Conservation (phyloP, 1,140 invertebrate genomes). For the Calliopsis andreniformis region DNA sequence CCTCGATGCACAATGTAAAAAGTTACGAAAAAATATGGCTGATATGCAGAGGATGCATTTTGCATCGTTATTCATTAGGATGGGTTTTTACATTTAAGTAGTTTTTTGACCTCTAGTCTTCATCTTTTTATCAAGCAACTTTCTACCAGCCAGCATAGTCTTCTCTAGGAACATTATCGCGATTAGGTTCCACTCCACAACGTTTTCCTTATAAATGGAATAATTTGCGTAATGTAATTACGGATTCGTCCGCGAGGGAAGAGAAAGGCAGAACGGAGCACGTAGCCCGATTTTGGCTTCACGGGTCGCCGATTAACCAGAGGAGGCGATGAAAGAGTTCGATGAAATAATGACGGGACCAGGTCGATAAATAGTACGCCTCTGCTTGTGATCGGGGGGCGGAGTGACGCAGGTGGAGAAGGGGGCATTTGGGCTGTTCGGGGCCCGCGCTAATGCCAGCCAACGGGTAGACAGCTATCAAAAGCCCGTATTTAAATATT, state of each 20-base stretch:
- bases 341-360: conserved; percentile 79
- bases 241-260: too few species aligned
- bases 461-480: conserved; percentile 76
- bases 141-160: too few species aligned
- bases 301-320: conserved; percentile 69
- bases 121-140: too few species aligned
- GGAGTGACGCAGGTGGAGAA: conserved; percentile 45
- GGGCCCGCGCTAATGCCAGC: conserved; percentile 66
- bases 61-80: too few species aligned
- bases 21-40: too few species aligned
- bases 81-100: too few species aligned
- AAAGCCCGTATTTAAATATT: conserved; percentile 80
- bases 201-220: conserved; percentile 12
- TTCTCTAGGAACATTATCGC: too few species aligned
- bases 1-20: too few species aligned
- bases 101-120: too few species aligned
- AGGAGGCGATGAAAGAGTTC: conserved; percentile 77
- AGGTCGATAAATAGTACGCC: conserved; percentile 76
- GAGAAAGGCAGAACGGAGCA: background rate
- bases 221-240: conserved; percentile 25
- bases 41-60: too few species aligned
- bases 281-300: conserved; percentile 27
- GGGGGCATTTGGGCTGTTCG: conserved; percentile 24
- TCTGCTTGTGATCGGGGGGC: conserved; percentile 49
- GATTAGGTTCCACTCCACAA: background rate